Evolutionary conservation across 2,888 invertebrate species (phyloP), one percentile per base, ranked within the genome.

Genomic region (Bellardia pandia): DNA sequence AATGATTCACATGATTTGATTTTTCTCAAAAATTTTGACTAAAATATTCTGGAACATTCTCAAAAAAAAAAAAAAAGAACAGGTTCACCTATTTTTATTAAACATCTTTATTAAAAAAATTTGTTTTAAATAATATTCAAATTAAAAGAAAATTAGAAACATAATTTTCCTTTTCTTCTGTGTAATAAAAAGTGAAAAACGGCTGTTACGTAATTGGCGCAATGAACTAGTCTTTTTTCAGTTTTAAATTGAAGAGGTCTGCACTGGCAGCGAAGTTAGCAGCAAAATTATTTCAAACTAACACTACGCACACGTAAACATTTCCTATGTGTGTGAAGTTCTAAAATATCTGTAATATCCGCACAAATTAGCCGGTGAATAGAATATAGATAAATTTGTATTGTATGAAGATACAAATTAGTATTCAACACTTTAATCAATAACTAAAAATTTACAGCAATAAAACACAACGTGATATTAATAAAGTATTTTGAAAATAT

Each of bases 131-230:
- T 37, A 37, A 37, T 5, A 37, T 23, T 23, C 2, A 11, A 56
- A 56, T 23, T 9, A 33, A 48, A 9, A 62, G 16, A 23, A 77
- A 68, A 68, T 66, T n/a, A 33, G 48, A 62, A 62, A 69, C 69
- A 64, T 23, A 42, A 64, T 23, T 16, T 16, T 78, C 37, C 42
- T 66, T 76, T 80, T 72, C n/a, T 42, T 23, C 7, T 13, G 3
- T 60, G 23, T 9, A 40, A 56, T 23, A 53, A 45, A 77, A 71
- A 71, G 51, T 58, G 56, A 68, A 77, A 86, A 71, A 75, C 40
- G 42, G 40, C 42, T 85, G 85, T 87, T 87, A 87, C 87, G 85
- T 87, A 87, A 87, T 85, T 86, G 75, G 68, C 74, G 74, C 72
- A 80, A 53, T 72, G 71, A 80, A 84, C 37, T 64, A 74, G 45